These are phyloP conservation scores for Microcebus tavaratra DNA, from an alignment of 2,113 vertebrate genomes.

Conservation along the genomic window DNA sequence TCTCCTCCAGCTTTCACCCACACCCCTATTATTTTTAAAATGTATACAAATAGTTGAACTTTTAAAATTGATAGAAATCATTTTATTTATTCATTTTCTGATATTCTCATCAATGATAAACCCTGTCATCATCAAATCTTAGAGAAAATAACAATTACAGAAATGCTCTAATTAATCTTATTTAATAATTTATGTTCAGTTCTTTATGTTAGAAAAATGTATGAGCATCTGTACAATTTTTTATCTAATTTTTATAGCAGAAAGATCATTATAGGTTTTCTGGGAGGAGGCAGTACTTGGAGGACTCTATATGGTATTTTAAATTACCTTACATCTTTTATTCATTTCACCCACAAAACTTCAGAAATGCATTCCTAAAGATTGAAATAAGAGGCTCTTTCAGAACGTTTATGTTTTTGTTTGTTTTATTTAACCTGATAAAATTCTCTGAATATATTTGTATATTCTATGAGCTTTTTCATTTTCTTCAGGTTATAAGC, in stretches of 20 bases:
- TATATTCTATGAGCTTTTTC: not conserved
- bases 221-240: not conserved
- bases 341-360: not conserved
- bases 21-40: not conserved
- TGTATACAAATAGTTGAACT: not conserved
- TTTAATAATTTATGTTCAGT: not conserved
- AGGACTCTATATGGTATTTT: not conserved
- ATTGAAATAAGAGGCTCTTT: not conserved
- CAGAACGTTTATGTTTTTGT: not conserved
- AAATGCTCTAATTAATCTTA: not conserved
- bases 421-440: slow-evolving; percentile 30
- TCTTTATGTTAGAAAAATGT: not conserved
- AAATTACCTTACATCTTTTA: not conserved
- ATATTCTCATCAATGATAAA: not conserved
- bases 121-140: not conserved
- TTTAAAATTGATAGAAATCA: not conserved
- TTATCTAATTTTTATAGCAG: not conserved
- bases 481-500: not conserved
- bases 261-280: not conserved
- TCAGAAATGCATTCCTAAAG: not conserved
- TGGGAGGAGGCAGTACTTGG: not conserved
- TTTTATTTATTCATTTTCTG: not conserved
- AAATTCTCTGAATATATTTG: slow-evolving; percentile 31
- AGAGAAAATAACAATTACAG: not conserved
- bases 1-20: not conserved